phyloP scores from a whole-genome alignment of 64 coral and sea anemone genomes.

The Montipora capricornis region DNA sequence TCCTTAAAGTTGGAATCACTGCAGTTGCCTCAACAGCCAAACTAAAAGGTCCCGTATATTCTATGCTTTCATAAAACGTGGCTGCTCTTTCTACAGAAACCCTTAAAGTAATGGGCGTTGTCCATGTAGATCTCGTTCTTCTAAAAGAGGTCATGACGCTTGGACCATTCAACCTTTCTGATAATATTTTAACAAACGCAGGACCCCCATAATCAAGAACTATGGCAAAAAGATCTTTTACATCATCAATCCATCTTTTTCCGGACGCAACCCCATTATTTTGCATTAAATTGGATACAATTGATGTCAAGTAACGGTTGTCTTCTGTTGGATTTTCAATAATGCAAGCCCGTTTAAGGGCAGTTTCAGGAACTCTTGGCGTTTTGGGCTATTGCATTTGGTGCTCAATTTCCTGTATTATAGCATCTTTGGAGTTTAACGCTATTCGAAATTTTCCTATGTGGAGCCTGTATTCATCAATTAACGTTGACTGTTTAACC shows the following conservation, averaged over 20 bases:
- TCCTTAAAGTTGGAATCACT: slow-evolving; percentile 3
- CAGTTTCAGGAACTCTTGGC: background rate
- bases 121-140: background rate
- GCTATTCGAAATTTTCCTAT: background rate
- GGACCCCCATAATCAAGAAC: slow-evolving; percentile 69
- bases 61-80: slow-evolving; percentile 17
- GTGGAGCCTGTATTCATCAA: slow-evolving; percentile 10
- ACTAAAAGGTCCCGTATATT: background rate
- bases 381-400: background rate
- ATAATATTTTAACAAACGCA: background rate
- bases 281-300: background rate
- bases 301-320: background rate
- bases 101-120: background rate
- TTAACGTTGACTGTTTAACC: background rate
- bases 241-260: slow-evolving; percentile 54
- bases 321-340: background rate
- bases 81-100: background rate
- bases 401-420: slow-evolving; percentile 5
- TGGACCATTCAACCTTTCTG: background rate
- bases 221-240: slow-evolving; percentile 52
- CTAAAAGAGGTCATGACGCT: background rate
- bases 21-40: slow-evolving; percentile 22
- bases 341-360: background rate
- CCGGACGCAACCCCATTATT: slow-evolving; percentile 12
- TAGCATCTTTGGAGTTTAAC: background rate